Evolutionary conservation across 2,888 invertebrate genomes (phyloP).

Genomic region (Choristoneura rosaceana): DNA sequence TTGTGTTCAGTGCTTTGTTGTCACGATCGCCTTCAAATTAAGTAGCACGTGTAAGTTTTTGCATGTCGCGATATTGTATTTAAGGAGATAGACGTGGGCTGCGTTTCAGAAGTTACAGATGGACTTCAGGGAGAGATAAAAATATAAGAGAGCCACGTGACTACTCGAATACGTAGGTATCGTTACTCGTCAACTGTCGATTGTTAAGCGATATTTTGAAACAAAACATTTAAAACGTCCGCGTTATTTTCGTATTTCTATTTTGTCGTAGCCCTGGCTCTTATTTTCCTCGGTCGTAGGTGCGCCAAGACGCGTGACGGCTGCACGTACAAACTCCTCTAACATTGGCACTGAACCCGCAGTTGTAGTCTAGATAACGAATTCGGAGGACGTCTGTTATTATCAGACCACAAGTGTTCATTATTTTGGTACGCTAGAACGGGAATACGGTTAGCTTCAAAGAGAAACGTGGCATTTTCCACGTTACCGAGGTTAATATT

Average conservation of each 20-base stretch:
- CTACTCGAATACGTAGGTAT: conserved; percentile 29
- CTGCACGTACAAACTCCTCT: conserved; percentile 70
- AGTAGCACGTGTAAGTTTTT: conserved; percentile 21
- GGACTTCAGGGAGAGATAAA: conserved; percentile 10
- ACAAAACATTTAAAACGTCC: conserved; percentile 59
- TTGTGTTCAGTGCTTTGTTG: conserved; percentile 19
- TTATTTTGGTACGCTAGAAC: conserved; percentile 43
- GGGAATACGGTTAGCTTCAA: conserved; percentile 25
- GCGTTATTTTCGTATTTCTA: conserved; percentile 73
- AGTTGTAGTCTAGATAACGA: conserved; percentile 79
- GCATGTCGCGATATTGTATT: conserved; percentile 7
- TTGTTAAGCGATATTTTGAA: conserved; percentile 53
- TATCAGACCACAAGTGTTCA: conserved; percentile 47
- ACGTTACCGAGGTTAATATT: conserved; percentile 48
- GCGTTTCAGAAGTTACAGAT: conserved; percentile 6
- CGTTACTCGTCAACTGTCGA: conserved; percentile 51
- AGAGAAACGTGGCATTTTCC: conserved; percentile 37
- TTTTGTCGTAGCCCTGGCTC: conserved; percentile 74
- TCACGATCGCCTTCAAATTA: conserved; percentile 12
- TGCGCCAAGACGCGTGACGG: conserved; percentile 83
- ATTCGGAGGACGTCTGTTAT: conserved; percentile 61
- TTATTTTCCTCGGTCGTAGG: conserved; percentile 73
- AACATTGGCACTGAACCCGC: conserved; percentile 82
- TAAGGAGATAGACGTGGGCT: conserved; percentile 14
- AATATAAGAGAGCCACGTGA: conserved; percentile 18